Evolutionary conservation across 92 coral and sea anemone species (phyloP).

Genomic region (Phenganax subtilis): DNA sequence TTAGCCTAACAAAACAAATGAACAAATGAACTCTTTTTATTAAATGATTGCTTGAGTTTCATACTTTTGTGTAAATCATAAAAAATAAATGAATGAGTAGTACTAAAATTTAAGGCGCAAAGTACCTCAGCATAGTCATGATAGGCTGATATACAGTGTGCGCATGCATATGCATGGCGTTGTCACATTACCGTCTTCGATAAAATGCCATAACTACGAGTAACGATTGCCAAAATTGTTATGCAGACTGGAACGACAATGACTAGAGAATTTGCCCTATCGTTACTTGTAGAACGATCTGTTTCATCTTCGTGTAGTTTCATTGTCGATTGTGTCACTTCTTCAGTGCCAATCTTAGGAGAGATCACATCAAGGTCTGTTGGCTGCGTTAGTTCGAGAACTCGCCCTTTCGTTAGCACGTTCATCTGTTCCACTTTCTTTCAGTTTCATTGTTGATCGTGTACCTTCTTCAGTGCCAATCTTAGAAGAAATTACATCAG

Average conservation of each 20-base stretch:
- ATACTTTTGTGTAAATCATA: too few species aligned
- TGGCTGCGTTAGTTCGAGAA: not conserved
- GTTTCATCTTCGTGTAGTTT: not conserved
- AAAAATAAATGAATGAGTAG: too few species aligned
- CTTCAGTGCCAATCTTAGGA: not conserved
- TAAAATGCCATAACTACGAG: not conserved
- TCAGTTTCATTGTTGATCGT: not conserved
- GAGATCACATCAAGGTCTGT: not conserved
- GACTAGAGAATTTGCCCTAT: not conserved
- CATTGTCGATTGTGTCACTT: not conserved
- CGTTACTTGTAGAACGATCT: not conserved
- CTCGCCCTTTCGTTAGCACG: not conserved
- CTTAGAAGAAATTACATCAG: not conserved
- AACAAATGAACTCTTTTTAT: too few species aligned
- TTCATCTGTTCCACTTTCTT: not conserved
- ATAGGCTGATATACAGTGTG: too few species aligned
- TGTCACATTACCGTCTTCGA: not conserved
- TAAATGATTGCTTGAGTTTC: too few species aligned
- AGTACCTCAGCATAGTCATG: too few species aligned
- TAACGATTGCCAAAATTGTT: not conserved
- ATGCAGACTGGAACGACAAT: constrained; percentile 3
- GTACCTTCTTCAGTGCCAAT: not conserved
- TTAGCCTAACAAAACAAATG: too few species aligned
- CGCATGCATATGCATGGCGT: too few species aligned
- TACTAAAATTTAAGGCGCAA: too few species aligned